Base-by-base conservation (phyloP, 2,888 invertebrate species). In the Rhingia campestris region DNA sequence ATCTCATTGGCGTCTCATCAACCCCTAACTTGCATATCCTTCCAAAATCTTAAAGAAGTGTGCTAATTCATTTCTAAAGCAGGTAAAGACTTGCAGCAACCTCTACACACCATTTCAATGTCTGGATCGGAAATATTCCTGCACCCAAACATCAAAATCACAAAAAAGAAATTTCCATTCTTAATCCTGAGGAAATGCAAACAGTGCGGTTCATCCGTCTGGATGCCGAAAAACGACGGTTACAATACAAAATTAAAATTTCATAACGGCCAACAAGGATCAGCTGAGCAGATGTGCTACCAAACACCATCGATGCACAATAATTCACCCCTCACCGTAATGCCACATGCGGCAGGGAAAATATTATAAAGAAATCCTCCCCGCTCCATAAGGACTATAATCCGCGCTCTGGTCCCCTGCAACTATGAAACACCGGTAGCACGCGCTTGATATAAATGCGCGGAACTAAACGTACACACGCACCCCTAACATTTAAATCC, bases 241-340 rank as follows among this genome's bases (percentile, higher is more conserved):
- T 67, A 61, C 53, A 59, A 56, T 58, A 47, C 51, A 39, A 59
- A 63, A 64, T 53, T 30, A 39, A 51, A 70, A 56, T 73, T 73
- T 72, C 72, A 67, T 82, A 82, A 82, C 77, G 77, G 79, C 73
- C 69, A 67, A 10, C 33, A 63, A 80, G 51, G 63, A 75, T 81
- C 82, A 82, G 82, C 82, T 82, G 81, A 73, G 79, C 82, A 82
- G 77, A 79, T 82, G 82, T 66, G 30, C 35, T 35, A 63, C 9
- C 35, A 58, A 56, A 66, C 73, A 77, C 79, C 82, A 82, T 77
- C 79, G 69, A 69, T 79, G 66, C 41, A 70, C 59, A 66, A 66
- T 81, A 81, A 72, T 54, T 81, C 81, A 76, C 66, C 81, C 76
- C 81, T 81, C 66, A 41, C 47, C 39, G 2, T 22, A 32, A 30